Evolutionary conservation across 2,797 vertebrate species (phyloP).

Genomic region (Coccyzus lansbergi): DNA sequence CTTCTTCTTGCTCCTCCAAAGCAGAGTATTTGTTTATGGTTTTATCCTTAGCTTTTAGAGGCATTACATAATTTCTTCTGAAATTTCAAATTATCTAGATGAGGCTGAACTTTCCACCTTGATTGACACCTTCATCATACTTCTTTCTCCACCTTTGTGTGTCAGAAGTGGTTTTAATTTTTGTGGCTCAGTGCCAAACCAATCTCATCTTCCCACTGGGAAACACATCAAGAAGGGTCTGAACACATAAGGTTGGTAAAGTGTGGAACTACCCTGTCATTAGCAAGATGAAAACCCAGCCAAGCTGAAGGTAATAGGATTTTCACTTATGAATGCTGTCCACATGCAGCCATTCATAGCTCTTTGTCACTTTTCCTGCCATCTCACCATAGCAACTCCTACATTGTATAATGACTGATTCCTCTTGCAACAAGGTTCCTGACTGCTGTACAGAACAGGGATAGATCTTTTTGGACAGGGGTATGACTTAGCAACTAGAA

Average conservation of each 20-base stretch:
- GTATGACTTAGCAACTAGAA: background rate
- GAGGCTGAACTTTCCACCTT: background rate
- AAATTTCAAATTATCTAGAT: background rate
- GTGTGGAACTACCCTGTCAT: background rate
- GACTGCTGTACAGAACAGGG: accelerated
- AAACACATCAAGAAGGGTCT: background rate
- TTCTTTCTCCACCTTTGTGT: background rate
- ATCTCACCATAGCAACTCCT: background rate
- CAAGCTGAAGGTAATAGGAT: background rate
- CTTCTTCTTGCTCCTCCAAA: background rate
- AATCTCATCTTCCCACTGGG: background rate
- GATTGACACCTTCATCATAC: background rate
- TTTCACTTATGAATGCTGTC: background rate
- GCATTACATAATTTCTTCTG: background rate
- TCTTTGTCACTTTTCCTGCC: background rate
- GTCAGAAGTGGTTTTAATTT: background rate
- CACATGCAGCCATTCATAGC: background rate
- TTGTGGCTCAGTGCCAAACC: background rate
- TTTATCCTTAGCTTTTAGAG: background rate
- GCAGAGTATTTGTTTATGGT: background rate
- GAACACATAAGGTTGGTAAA: background rate
- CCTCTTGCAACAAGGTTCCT: background rate
- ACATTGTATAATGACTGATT: background rate
- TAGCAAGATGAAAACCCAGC: background rate
- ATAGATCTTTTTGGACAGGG: background rate